A percentile compares a stretch with the other conserved stretches of the same genome.
phyloP scores from a whole-genome alignment of 2,888 invertebrate genomes.

The Plagodis pulveraria region DNA sequence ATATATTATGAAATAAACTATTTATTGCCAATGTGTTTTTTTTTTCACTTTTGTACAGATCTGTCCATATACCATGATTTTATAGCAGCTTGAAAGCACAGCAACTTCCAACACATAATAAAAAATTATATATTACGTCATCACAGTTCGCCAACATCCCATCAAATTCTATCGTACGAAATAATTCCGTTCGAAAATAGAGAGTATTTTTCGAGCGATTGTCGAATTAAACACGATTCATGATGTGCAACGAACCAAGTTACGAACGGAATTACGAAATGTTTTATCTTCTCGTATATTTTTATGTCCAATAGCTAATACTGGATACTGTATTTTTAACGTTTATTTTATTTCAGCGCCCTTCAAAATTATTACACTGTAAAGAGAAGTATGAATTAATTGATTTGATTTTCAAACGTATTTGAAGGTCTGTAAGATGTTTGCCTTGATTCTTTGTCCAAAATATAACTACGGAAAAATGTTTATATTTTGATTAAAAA shows the following conservation, averaged over 20 bases:
- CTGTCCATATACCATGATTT: too few relatives aligned
- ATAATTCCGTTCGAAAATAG: constrained; percentile 24
- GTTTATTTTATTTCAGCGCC: neutral
- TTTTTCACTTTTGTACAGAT: too few relatives aligned
- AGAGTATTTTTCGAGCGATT: constrained; percentile 29
- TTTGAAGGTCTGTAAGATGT: too few relatives aligned
- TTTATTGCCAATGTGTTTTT: too few relatives aligned
- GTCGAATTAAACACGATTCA: constrained; percentile 36
- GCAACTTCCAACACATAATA: neutral
- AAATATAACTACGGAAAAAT: too few relatives aligned
- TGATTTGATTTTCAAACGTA: too few relatives aligned
- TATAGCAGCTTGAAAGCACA: neutral
- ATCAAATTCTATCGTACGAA: constrained; percentile 16
- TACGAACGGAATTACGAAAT: constrained; percentile 18
- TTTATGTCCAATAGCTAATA: constrained; percentile 18
- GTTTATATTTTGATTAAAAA: too few relatives aligned
- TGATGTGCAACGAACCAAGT: constrained; percentile 32
- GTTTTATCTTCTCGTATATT: constrained; percentile 23
- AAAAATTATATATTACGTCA: constrained; percentile 7
- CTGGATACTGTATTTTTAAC: constrained; percentile 16
- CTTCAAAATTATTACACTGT: too few relatives aligned
- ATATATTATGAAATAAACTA: too few relatives aligned
- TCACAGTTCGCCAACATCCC: constrained; percentile 6
- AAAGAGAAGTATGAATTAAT: too few relatives aligned
- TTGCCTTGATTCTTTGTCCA: too few relatives aligned